phyloP scores from a whole-genome alignment of 2,797 vertebrate genomes.

The Thalassophryne amazonica region DNA sequence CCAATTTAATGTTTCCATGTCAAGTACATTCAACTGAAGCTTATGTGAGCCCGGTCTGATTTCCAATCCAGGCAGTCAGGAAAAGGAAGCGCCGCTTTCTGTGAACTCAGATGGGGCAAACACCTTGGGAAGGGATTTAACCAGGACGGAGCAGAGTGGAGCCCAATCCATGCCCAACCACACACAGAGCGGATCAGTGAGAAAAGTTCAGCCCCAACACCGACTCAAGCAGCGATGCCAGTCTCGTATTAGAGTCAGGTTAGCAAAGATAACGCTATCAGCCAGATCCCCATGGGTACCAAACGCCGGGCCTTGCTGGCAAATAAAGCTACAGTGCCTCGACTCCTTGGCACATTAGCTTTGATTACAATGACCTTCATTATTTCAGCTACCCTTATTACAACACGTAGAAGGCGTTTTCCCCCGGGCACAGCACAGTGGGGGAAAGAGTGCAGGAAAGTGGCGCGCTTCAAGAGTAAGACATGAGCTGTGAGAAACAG shows the following conservation, averaged over 20 bases:
- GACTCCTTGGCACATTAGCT: slow-evolving; percentile 82
- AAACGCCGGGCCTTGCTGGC: slow-evolving; percentile 72
- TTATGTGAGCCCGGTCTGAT: slow-evolving; percentile 46
- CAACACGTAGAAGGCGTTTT: slow-evolving; percentile 73
- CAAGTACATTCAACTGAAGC: slow-evolving; percentile 65
- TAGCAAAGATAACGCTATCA: slow-evolving; percentile 83
- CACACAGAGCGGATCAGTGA: slow-evolving; percentile 68
- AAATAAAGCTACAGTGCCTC: slow-evolving; percentile 78
- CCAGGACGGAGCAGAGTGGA: slow-evolving; percentile 65
- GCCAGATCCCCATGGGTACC: slow-evolving; percentile 72
- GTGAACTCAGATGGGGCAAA: slow-evolving; percentile 60
- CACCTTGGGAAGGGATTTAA: slow-evolving; percentile 82
- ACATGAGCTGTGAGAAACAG: slow-evolving; percentile 37
- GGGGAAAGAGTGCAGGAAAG: slow-evolving; percentile 69
- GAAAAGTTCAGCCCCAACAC: slow-evolving; percentile 74
- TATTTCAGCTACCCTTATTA: slow-evolving; percentile 84
- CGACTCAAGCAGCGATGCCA: slow-evolving; percentile 73
- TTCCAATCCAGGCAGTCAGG: slow-evolving; percentile 53
- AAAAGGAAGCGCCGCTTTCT: slow-evolving; percentile 40
- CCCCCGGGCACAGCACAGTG: slow-evolving; percentile 69
- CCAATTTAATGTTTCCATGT: slow-evolving; percentile 65
- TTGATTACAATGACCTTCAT: slow-evolving; percentile 86
- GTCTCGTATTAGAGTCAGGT: slow-evolving; percentile 82
- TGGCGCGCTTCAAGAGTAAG: slow-evolving; percentile 52
- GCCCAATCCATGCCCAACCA: slow-evolving; percentile 62